Conservation (phyloP, 1,140 invertebrate species). For the Alviniconcha marisindica region DNA sequence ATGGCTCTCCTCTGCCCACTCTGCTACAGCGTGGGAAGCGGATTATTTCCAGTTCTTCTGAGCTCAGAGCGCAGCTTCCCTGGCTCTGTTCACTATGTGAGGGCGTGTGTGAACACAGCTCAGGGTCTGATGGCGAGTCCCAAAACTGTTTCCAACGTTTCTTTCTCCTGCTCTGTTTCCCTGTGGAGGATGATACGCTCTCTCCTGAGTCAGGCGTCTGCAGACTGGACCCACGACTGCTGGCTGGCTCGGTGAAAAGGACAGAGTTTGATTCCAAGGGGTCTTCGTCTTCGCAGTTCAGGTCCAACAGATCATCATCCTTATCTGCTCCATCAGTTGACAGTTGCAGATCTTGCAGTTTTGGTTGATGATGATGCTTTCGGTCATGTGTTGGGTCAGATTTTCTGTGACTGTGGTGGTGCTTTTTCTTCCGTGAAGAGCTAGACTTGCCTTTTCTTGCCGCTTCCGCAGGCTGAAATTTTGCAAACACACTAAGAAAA, state of each 20-base stretch:
- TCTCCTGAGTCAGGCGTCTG: too few species aligned
- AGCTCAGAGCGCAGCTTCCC: background rate
- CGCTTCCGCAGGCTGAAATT: background rate
- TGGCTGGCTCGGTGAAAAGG: slow-evolving; percentile 32
- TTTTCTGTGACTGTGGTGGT: too few species aligned
- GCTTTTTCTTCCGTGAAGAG: background rate
- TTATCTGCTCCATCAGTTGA: too few species aligned
- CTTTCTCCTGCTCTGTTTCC: background rate
- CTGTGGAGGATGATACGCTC: too few species aligned
- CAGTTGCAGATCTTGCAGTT: too few species aligned
- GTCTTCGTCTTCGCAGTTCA: slow-evolving; percentile 36
- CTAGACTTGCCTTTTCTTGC: background rate
- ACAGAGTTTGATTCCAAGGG: slow-evolving; percentile 44
- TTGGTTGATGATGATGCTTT: too few species aligned
- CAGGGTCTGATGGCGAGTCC: background rate
- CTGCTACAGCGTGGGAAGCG: too few species aligned
- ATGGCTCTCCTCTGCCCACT: too few species aligned
- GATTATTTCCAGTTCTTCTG: background rate
- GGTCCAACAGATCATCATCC: slow-evolving; percentile 44
- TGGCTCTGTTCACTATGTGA: too few species aligned
- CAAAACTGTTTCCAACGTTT: background rate
- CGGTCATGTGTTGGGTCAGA: too few species aligned
- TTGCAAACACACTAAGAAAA: background rate
- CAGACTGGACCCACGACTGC: too few species aligned
- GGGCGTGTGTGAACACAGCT: background rate